phyloP scores from a whole-genome alignment of 2,797 vertebrate genomes.

The Eleutherodactylus coqui region DNA sequence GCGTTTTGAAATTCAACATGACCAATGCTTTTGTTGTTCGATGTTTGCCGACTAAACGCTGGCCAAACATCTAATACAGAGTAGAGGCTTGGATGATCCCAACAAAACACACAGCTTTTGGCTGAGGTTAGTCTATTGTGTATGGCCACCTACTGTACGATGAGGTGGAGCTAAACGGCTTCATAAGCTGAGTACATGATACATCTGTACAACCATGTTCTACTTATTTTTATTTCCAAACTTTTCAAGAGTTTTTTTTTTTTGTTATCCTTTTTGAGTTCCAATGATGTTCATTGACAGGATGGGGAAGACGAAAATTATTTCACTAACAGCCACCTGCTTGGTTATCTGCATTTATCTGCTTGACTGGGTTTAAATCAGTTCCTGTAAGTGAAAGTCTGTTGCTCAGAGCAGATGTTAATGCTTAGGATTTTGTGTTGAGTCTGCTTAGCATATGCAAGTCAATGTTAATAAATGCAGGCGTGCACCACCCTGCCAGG shows the following conservation, averaged over 20 bases:
- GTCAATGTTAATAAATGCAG: conserved; percentile 79
- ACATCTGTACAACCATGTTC: neutral
- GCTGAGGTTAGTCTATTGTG: too few relatives aligned
- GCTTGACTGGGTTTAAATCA: conserved; percentile 85
- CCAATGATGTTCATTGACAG: conserved; percentile 76
- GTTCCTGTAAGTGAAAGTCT: conserved; percentile 82
- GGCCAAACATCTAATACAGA: too few relatives aligned
- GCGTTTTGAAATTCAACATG: too few relatives aligned
- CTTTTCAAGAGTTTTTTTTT: conserved; percentile 26
- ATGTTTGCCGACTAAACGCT: too few relatives aligned
- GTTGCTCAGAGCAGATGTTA: conserved; percentile 82
- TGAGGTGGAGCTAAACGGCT: too few relatives aligned
- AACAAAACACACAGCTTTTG: too few relatives aligned
- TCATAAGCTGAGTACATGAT: neutral
- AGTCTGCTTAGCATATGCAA: conserved; percentile 81
- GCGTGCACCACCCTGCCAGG: conserved; percentile 69
- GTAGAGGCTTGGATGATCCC: too few relatives aligned
- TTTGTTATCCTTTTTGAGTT: conserved; percentile 50
- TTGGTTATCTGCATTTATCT: conserved; percentile 83
- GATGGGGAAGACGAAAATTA: conserved; percentile 77
- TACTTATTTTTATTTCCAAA: neutral
- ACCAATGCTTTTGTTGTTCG: too few relatives aligned
- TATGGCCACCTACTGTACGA: too few relatives aligned
- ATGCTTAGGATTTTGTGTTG: conserved; percentile 80
- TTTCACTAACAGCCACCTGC: conserved; percentile 79